phyloP scores from a whole-genome alignment of 2,797 vertebrate species.

The Knipowitschia caucasica region DNA sequence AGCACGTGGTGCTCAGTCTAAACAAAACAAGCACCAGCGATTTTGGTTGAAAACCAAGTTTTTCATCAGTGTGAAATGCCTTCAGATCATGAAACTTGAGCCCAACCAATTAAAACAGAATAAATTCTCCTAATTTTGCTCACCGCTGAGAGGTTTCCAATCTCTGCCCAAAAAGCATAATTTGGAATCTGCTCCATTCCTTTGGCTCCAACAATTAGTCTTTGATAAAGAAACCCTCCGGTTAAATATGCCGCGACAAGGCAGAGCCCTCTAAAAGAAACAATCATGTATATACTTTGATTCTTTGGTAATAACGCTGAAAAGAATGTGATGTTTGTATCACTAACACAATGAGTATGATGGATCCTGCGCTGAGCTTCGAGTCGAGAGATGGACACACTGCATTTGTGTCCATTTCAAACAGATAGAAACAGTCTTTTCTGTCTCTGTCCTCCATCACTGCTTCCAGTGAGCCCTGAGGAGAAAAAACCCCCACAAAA shows the following conservation, averaged over 20 bases:
- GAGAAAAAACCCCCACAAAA: neutral
- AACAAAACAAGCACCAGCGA: too few relatives aligned
- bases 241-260: conserved; percentile 85
- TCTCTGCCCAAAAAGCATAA: conserved; percentile 89
- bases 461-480: conserved; percentile 78
- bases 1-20: too few relatives aligned
- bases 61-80: too few relatives aligned
- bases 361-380: conserved; percentile 85
- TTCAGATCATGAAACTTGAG: neutral
- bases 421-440: conserved; percentile 89
- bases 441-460: conserved; percentile 79
- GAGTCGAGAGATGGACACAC: conserved; percentile 81
- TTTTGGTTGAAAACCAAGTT: too few relatives aligned
- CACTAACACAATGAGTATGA: conserved; percentile 91
- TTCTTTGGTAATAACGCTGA: neutral
- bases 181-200: conserved; percentile 97
- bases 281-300: neutral
- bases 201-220: conserved; percentile 94
- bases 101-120: neutral
- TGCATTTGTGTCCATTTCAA: conserved; percentile 86
- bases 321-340: neutral
- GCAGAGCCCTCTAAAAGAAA: conserved; percentile 74
- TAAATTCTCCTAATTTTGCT: conserved; percentile 24
- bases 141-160: conserved; percentile 93
- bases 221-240: conserved; percentile 93